Evolutionary conservation across 2,113 vertebrate species (phyloP).

Genomic region (Colaptes auratus): DNA sequence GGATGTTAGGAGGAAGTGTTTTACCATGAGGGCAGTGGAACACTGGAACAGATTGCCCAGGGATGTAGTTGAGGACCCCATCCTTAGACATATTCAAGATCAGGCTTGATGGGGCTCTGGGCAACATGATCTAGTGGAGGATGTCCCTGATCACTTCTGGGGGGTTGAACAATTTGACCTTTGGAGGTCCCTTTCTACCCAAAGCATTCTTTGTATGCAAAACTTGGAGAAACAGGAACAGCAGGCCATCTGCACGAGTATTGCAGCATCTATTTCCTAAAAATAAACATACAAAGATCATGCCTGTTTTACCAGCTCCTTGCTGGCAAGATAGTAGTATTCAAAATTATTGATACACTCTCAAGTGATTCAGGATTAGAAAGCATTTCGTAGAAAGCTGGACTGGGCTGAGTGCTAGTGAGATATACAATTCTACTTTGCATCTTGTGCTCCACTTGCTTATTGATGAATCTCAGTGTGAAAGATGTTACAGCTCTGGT

Average conservation of each 20-base stretch:
- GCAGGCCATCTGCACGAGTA: not conserved
- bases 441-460: not conserved
- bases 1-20: no score
- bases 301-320: not conserved
- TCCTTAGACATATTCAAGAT: no score
- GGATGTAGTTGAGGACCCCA: no score
- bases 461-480: not conserved
- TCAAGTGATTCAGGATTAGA: not conserved
- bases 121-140: no score
- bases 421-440: not conserved
- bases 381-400: not conserved
- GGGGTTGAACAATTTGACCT: no score
- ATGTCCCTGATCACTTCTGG: no score
- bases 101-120: no score
- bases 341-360: not conserved
- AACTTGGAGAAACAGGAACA: not conserved
- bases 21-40: no score
- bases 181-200: no score
- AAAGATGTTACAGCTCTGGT: not conserved
- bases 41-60: no score
- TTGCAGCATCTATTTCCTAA: not conserved
- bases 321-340: not conserved
- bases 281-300: not conserved
- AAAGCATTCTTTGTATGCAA: not conserved
- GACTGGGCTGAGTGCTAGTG: not conserved